A percentile compares a stretch with the other conserved stretches of the same genome.
phyloP scores from a whole-genome alignment of 1,140 invertebrate genomes.

The Tribolium madens region DNA sequence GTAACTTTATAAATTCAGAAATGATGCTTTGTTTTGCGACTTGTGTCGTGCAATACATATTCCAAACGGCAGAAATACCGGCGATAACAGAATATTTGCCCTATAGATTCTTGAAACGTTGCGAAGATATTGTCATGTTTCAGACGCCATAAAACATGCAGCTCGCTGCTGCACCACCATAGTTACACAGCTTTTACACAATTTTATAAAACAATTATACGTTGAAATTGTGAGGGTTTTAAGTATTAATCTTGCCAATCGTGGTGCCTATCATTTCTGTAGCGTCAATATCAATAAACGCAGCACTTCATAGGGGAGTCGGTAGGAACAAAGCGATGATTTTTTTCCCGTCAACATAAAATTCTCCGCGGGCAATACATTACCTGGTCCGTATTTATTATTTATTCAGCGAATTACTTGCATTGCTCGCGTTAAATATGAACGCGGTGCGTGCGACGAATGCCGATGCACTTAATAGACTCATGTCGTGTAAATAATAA shows the following conservation, averaged over 20 bases:
- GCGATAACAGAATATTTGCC: slow-evolving; percentile 41
- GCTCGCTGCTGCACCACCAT: not conserved
- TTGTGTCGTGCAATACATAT: slow-evolving; percentile 44
- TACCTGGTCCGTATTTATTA: slow-evolving; percentile 47
- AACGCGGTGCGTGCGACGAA: slow-evolving; percentile 48
- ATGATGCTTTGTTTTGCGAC: slow-evolving; percentile 46
- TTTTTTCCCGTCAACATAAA: slow-evolving; percentile 40
- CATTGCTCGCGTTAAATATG: slow-evolving; percentile 53
- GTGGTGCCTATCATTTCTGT: not conserved
- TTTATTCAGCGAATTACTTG: slow-evolving; percentile 52
- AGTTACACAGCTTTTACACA: too few relatives aligned
- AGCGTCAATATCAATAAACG: slow-evolving; percentile 4
- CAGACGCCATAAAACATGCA: slow-evolving; percentile 37
- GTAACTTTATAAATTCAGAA: slow-evolving; percentile 46
- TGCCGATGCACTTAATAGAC: slow-evolving; percentile 55
- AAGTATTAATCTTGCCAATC: too few relatives aligned
- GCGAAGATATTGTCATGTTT: slow-evolving; percentile 40
- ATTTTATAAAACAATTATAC: too few relatives aligned
- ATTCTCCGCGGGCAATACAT: slow-evolving; percentile 33
- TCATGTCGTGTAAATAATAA: slow-evolving; percentile 54
- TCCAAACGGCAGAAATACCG: slow-evolving; percentile 38
- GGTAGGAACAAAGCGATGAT: slow-evolving; percentile 11
- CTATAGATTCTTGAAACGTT: slow-evolving; percentile 41
- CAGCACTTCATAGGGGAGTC: not conserved
- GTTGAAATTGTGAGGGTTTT: too few relatives aligned